These are phyloP conservation scores for Cyclophora albipunctata DNA, from an alignment of 2,888 invertebrate genomes.

Conservation along the genomic window DNA sequence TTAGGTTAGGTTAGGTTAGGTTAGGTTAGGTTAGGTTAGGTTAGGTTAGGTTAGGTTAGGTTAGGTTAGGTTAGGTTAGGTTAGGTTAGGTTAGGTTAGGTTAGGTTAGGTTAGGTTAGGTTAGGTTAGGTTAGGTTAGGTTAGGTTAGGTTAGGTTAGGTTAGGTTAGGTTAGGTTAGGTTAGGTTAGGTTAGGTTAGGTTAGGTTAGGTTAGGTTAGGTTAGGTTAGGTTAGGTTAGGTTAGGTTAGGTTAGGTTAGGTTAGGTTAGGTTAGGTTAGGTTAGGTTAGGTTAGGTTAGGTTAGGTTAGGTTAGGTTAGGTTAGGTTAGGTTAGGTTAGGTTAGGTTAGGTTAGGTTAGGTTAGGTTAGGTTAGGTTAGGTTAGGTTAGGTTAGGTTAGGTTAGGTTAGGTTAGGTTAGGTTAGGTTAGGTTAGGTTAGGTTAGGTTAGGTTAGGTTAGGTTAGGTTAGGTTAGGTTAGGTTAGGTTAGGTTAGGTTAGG, in stretches of 20 bases:
- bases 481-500: constrained; percentile 14
- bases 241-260: constrained; percentile 15
- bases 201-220: constrained; percentile 13
- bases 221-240: constrained; percentile 15
- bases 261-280: constrained; percentile 13
- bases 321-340: constrained; percentile 19
- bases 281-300: constrained; percentile 14
- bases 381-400: constrained; percentile 24
- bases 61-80: constrained; percentile 6
- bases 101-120: constrained; percentile 21
- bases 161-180: constrained; percentile 14
- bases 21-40: too few relatives aligned
- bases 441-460: constrained; percentile 12
- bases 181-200: constrained; percentile 12
- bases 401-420: constrained; percentile 21
- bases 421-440: constrained; percentile 14
- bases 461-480: constrained; percentile 7
- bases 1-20: too few relatives aligned
- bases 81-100: constrained; percentile 20
- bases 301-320: constrained; percentile 17
- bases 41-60: too few relatives aligned
- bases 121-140: constrained; percentile 21
- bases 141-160: constrained; percentile 19
- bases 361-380: constrained; percentile 19
- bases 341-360: constrained; percentile 18